Conservation (phyloP, 2,888 invertebrate species). For the Trachelus iudaicus region DNA sequence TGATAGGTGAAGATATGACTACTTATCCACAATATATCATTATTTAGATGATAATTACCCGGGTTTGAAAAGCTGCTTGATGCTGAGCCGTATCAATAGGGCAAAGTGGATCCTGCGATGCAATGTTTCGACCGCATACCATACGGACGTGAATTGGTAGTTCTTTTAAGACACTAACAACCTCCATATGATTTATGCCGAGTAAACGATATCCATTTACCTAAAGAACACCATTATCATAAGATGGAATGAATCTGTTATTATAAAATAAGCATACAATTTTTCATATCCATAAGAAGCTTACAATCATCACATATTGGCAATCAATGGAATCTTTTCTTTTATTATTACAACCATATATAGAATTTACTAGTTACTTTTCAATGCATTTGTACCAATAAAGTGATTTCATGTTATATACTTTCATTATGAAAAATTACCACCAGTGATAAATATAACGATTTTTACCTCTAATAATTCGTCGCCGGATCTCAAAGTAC, state of each 20-base stretch:
- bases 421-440: too few species aligned
- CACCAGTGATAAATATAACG: background rate
- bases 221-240: conserved; percentile 65
- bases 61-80: conserved; percentile 75
- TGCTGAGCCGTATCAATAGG: conserved; percentile 76
- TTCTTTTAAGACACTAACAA: conserved; percentile 94
- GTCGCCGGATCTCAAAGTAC: conserved; percentile 90
- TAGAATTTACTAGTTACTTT: too few species aligned
- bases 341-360: too few species aligned
- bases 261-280: too few species aligned
- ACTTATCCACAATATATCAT: too few species aligned
- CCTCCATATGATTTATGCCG: conserved; percentile 95
- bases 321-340: too few species aligned
- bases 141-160: conserved; percentile 90
- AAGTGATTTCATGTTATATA: background rate
- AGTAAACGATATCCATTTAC: conserved; percentile 93
- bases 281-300: too few species aligned
- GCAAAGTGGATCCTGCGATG: conserved; percentile 68
- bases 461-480: conserved; percentile 83
- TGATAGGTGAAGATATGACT: background rate
- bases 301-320: too few species aligned
- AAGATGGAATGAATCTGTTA: background rate
- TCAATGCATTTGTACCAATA: background rate
- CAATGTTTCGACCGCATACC: conserved; percentile 83
- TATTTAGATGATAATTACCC: conserved; percentile 67